phyloP scores from a whole-genome alignment of 1,140 invertebrate species.

The Pogonomyrmex barbatus region DNA sequence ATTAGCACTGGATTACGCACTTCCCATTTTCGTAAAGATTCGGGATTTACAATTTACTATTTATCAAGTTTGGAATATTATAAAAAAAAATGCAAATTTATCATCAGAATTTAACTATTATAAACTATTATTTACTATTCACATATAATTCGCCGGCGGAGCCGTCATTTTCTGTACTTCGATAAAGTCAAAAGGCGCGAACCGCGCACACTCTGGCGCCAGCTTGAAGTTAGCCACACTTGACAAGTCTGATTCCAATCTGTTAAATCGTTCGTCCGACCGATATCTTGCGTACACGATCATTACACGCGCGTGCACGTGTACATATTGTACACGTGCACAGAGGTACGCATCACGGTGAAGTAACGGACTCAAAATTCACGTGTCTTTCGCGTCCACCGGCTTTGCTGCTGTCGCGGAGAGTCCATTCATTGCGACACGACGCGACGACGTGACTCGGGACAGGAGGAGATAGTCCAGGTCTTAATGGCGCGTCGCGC shows the following conservation, averaged over 20 bases:
- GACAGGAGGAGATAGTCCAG: constrained; percentile 33
- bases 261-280: background rate
- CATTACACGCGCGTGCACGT: background rate
- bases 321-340: background rate
- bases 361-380: constrained; percentile 1
- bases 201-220: too few relatives aligned
- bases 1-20: background rate
- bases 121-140: too few relatives aligned
- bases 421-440: background rate
- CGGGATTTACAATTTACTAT: too few relatives aligned
- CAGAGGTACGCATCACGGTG: background rate
- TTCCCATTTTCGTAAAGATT: too few relatives aligned
- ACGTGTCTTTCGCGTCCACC: constrained; percentile 2
- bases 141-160: too few relatives aligned
- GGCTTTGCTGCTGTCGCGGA: too few relatives aligned
- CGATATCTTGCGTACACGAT: background rate
- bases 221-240: constrained; percentile 7
- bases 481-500: constrained; percentile 72
- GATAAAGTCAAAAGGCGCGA: too few relatives aligned
- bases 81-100: too few relatives aligned
- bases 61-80: too few relatives aligned
- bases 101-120: too few relatives aligned
- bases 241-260: background rate
- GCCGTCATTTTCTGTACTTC: too few relatives aligned
- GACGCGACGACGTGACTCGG: background rate